Evolutionary conservation across 2,797 vertebrate genomes (phyloP).

Genomic region (Telmatherina bonti): DNA sequence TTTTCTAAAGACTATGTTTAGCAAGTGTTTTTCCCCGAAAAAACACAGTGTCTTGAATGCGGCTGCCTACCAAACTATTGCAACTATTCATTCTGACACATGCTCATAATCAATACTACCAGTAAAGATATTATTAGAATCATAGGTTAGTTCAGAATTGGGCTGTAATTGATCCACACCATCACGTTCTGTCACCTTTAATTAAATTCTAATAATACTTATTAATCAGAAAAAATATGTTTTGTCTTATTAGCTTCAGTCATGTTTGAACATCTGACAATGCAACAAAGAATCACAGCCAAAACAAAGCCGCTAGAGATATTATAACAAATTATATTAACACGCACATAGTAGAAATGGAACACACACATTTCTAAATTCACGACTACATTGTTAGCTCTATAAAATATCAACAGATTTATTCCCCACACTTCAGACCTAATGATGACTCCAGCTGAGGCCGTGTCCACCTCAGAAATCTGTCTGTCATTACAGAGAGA

Average conservation of each 20-base stretch:
- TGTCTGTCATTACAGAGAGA: too few relatives aligned
- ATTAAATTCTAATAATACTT: too few relatives aligned
- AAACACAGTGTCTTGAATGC: slow-evolving; percentile 1
- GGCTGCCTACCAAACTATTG: slow-evolving; percentile 7
- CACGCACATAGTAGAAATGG: too few relatives aligned
- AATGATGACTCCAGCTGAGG: too few relatives aligned
- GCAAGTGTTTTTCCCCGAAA: slow-evolving; percentile 16
- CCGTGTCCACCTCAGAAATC: too few relatives aligned
- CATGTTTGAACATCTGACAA: too few relatives aligned
- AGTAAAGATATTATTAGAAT: slow-evolving; percentile 2
- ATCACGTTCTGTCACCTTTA: neutral
- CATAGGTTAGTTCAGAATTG: slow-evolving; percentile 3
- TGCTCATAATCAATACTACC: slow-evolving; percentile 15
- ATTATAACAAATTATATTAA: too few relatives aligned
- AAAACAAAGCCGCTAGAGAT: too few relatives aligned
- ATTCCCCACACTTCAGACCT: neutral
- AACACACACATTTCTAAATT: neutral
- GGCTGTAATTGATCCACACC: neutral
- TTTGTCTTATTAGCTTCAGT: too few relatives aligned
- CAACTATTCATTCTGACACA: slow-evolving; percentile 33
- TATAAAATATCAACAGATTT: neutral
- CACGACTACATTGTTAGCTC: neutral
- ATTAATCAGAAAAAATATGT: too few relatives aligned
- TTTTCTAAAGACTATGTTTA: slow-evolving; percentile 24
- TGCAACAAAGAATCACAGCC: too few relatives aligned